Base-by-base conservation (phyloP, 2,888 invertebrate species). In the Physocephala rufipes region DNA sequence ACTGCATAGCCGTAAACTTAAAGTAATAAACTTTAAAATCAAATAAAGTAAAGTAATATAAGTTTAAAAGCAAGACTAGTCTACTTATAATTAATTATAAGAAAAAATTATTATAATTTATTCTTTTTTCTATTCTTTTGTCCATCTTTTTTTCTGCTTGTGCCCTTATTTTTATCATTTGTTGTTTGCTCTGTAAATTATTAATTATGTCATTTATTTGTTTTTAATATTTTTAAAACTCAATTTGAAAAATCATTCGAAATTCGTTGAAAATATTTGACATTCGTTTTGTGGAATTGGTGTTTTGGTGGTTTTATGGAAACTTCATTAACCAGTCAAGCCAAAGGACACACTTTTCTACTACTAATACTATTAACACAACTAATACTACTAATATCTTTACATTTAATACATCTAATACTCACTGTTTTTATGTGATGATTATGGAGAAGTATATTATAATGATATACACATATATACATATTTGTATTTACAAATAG, bases 31-130 rank as follows among this genome's bases (percentile, higher is more conserved):
- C 58, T n/a, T n/a, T n/a, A n/a, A 21, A 76, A 73, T 70, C 66
- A 62, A 71, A 73, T 74, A 68, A 75, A 72, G 72, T 72, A 71
- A 69, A 62, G 76, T 74, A 77, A 75, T 51, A 72, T 47, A 30
- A 63, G 67, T 15, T 28, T 67, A 58, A 36, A 36, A 36, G 36
- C 15, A 26, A 66, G 53, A 66, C 53, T 66, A 66, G 66, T 66
- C 53, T 66, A 66, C n/a, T 36, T 62, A 43, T 21, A 19, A 12
- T 43, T 49, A 51, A 53, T 26, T 13, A 21, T 66, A 53, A 66
- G 53, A 12, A 36, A 51, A 53, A 4, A 1, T 63, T 19, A 55
- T 55, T 7, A 26, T 55, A 36, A 36, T 62, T 19, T 21, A 43
- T 1, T n/a, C n/a, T 49, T n/a, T 65, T n/a, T 21, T 65, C 53